phyloP scores from a whole-genome alignment of 2,888 invertebrate species.

The Vesta saturnalis region DNA sequence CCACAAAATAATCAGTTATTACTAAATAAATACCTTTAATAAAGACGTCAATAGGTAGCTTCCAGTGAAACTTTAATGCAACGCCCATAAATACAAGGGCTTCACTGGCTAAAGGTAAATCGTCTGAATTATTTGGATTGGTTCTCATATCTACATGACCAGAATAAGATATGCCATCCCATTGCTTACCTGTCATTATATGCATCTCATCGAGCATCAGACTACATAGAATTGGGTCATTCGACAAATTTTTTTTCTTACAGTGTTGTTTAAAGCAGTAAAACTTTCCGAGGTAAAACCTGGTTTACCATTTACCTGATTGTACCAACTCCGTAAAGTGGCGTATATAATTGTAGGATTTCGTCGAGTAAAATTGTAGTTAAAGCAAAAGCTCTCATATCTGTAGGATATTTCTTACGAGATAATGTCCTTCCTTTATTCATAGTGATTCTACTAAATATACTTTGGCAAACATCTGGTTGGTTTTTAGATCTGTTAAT shows the following conservation, averaged over 20 bases:
- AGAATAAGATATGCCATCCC: not conserved
- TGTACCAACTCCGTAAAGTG: not conserved
- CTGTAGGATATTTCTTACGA: not conserved
- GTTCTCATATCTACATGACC: not conserved
- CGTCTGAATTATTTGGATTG: not conserved
- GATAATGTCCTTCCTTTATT: not conserved
- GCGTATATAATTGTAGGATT: not conserved
- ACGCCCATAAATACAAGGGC: not conserved
- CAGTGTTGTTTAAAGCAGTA: not conserved
- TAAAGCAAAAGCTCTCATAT: not conserved
- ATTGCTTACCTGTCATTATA: not conserved
- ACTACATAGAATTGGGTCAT: not conserved
- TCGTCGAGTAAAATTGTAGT: not conserved
- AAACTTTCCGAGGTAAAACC: not conserved
- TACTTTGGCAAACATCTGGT: not conserved
- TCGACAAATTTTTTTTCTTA: not conserved
- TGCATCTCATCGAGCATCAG: not conserved
- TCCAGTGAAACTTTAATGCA: not conserved
- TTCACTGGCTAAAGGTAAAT: not conserved
- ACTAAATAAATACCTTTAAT: not conserved
- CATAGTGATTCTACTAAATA: not conserved
- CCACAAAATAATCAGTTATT: not conserved
- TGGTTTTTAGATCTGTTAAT: too few species aligned
- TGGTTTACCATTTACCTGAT: not conserved
- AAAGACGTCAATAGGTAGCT: not conserved